Conservation (phyloP, 2,888 invertebrate species). For the Drosophila merina region DNA sequence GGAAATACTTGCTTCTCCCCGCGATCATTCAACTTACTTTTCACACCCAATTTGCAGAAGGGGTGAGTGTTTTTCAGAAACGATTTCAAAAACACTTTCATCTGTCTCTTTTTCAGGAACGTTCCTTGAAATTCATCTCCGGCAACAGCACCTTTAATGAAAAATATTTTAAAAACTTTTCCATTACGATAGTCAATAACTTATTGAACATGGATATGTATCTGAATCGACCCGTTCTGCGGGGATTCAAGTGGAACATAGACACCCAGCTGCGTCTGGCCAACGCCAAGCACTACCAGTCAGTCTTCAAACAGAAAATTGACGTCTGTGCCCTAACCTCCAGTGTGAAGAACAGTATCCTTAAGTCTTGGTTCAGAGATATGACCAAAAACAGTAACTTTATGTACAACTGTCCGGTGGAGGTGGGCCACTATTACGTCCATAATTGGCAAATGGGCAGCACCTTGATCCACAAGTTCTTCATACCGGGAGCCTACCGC, state of each 20-base stretch:
- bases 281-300: constrained; percentile 62
- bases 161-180: constrained; percentile 54
- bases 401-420: constrained; percentile 65
- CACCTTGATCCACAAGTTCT: constrained; percentile 51
- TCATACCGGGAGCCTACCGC: constrained; percentile 52
- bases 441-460: constrained; percentile 57
- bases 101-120: constrained; percentile 42
- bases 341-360: constrained; percentile 53
- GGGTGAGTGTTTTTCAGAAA: constrained; percentile 32
- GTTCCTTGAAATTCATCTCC: constrained; percentile 36
- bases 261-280: constrained; percentile 58
- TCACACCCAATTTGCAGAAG: constrained; percentile 1
- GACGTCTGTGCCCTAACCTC: constrained; percentile 54
- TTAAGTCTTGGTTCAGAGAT: constrained; percentile 63
- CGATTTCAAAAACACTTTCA: background rate
- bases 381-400: constrained; percentile 60
- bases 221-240: constrained; percentile 37
- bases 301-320: constrained; percentile 48
- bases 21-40: background rate
- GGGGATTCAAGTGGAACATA: constrained; percentile 50
- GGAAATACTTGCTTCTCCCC: constrained; percentile 12
- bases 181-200: constrained; percentile 28
- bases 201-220: constrained; percentile 54
- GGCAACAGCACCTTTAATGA: constrained; percentile 39
- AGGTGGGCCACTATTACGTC: constrained; percentile 58